Evolutionary conservation across 2,888 invertebrate species (phyloP).

Genomic region (Portevinia maculata): DNA sequence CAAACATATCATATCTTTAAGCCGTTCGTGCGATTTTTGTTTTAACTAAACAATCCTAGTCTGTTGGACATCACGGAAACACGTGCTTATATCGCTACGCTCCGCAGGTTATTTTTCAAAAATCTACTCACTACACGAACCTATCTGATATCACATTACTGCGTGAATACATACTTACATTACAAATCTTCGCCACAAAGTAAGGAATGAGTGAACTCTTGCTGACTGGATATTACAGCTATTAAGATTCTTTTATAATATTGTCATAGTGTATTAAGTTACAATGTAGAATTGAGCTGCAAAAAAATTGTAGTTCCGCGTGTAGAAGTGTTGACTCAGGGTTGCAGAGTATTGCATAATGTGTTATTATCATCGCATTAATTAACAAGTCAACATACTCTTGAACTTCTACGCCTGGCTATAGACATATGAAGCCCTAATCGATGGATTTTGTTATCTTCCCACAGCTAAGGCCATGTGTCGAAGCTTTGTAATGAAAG

Average conservation of each 20-base stretch:
- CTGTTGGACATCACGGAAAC: background rate
- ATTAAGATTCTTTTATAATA: slow-evolving; percentile 27
- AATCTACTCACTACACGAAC: background rate
- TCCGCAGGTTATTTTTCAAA: too few relatives aligned
- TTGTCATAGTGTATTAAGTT: slow-evolving; percentile 42
- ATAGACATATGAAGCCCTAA: too few relatives aligned
- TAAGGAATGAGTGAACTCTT: slow-evolving; percentile 5
- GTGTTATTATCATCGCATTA: too few relatives aligned
- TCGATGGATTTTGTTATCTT: too few relatives aligned
- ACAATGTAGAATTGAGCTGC: background rate
- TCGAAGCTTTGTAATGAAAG: too few relatives aligned
- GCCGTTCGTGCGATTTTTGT: too few relatives aligned
- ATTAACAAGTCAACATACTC: too few relatives aligned
- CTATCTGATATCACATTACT: background rate
- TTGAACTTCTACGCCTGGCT: too few relatives aligned
- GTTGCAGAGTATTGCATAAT: too few relatives aligned
- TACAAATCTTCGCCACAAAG: slow-evolving; percentile 4
- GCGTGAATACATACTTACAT: background rate
- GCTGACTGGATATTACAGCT: background rate
- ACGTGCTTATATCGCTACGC: slow-evolving; percentile 2
- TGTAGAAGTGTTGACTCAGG: background rate
- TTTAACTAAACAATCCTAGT: too few relatives aligned
- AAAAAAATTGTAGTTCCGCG: background rate
- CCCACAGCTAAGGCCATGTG: too few relatives aligned
- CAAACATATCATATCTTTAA: too few relatives aligned